Conservation (phyloP, 1,140 invertebrate genomes). For the Drosophila suzukii region DNA sequence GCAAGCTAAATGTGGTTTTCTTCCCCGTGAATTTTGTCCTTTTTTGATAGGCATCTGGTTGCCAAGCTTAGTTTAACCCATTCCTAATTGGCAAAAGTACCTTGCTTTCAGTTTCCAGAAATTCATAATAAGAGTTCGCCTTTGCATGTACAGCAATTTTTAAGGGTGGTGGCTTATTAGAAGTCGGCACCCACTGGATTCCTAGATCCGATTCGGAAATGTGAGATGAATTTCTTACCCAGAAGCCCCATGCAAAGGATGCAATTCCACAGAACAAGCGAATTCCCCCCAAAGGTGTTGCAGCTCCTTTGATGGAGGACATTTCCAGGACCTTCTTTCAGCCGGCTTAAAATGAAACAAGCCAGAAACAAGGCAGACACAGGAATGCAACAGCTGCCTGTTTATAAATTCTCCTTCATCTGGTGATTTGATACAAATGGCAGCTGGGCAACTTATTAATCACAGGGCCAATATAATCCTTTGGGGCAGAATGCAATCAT, state of each 20-base stretch:
- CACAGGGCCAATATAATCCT: background rate
- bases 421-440: constrained; percentile 1
- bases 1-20: too few species aligned
- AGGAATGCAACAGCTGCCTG: background rate
- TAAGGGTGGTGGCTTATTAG: background rate
- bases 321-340: background rate
- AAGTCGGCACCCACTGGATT: background rate
- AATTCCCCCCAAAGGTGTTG: background rate
- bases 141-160: background rate
- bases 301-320: background rate
- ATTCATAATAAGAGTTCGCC: background rate
- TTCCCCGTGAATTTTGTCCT: too few species aligned
- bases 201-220: background rate
- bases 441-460: background rate
- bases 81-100: background rate
- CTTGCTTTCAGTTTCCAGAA: background rate
- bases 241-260: background rate
- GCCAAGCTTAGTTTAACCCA: background rate
- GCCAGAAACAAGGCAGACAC: background rate
- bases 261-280: too few species aligned
- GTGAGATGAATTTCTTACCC: background rate
- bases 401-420: background rate
- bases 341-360: background rate
- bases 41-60: too few species aligned
- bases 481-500: background rate